Base-by-base conservation (phyloP, 2,797 vertebrate species). In the Anomalospiza imberbis region DNA sequence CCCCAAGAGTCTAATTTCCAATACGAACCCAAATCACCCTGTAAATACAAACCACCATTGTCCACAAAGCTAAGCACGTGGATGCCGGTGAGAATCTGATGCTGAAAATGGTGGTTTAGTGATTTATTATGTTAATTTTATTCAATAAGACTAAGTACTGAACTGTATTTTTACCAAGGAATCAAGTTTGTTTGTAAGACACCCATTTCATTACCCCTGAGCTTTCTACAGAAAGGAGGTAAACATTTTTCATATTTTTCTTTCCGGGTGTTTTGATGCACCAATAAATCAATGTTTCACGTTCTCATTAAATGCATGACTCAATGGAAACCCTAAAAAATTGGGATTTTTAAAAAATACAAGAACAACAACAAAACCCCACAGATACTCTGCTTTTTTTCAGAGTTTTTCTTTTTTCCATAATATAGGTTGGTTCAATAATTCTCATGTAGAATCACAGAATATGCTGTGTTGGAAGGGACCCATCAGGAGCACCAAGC, bases 331-430 rank as follows among this genome's bases (percentile, higher is more conserved):
- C 1, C 14, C 22, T 57, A 58, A 47, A 55, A 78, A 68, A 22
- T 45, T 31, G 6, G 13, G 15, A 15, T 31, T 29, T 17, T 2
- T 21, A 58, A 48, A 48, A 48, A 48, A 10, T 28, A 36, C 6
- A 45, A 36, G 6, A 85, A 8, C 8, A 53, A 25, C 13, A 63
- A 22, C 3, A 62, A 54, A 28, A 28, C 4, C 16, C 15, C 25
- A n/a, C 2, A 54, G 8, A 51, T 31, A 21, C 3, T 60, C 21
- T n/a, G 3, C 2, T 32, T 32, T 45, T 45, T 34, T 8, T 32
- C 31, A 67, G 6, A 13, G 9, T 0, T 58, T 63, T 26, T 7
- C 1, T 26, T 53, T 20, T 50, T 51, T 38, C 21, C 13, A 31
- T 6, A 18, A 2, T 21, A 24, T 3, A 62, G 12, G 10, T 55